Conservation (phyloP, 2,113 vertebrate genomes). For the Scatophagus argus region DNA sequence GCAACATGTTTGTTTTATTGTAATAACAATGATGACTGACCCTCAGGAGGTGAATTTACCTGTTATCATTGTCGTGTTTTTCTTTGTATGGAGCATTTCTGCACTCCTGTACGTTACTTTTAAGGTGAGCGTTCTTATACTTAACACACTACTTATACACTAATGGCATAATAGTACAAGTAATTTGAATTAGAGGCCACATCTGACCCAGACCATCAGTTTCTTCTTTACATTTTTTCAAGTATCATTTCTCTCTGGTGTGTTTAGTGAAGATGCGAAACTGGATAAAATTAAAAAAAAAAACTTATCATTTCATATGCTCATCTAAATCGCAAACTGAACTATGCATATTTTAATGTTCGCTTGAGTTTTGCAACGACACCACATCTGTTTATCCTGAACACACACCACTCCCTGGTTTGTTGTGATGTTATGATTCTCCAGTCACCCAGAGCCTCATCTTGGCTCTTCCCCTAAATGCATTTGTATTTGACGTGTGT, state of each 20-base stretch:
- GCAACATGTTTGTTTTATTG: background rate
- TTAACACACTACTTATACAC: too few species aligned
- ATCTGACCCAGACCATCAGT: constrained; percentile 5
- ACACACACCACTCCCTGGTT: background rate
- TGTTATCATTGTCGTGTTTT: background rate
- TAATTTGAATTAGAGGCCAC: background rate
- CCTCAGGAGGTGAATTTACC: background rate
- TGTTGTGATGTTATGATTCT: background rate
- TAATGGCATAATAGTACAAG: background rate
- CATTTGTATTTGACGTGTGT: background rate
- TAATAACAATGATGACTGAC: background rate
- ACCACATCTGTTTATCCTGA: background rate
- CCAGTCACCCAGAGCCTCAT: background rate
- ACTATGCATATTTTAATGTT: background rate
- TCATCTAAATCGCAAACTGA: background rate
- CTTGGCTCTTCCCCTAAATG: background rate
- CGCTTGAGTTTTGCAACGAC: background rate
- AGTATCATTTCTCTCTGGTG: background rate
- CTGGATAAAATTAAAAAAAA: too few species aligned
- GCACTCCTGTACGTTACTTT: background rate
- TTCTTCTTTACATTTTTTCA: background rate
- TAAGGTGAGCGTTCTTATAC: background rate
- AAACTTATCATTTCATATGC: background rate
- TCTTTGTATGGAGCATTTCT: background rate
- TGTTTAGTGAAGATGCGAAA: background rate